These are phyloP conservation scores for Cyaniris semiargus DNA, from an alignment of 2,888 invertebrate genomes.

Conservation along the genomic window DNA sequence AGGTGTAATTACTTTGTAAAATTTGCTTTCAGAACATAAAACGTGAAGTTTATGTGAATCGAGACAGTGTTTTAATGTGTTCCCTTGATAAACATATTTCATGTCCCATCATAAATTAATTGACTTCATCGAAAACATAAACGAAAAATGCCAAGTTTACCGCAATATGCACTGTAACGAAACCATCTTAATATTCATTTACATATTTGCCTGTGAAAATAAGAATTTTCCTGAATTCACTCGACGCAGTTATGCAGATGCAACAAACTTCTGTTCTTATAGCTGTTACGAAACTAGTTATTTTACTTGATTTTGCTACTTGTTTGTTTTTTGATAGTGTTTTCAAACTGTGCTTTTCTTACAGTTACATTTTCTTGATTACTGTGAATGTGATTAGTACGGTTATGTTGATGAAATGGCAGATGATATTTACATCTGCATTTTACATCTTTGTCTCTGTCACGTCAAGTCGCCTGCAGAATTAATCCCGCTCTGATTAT, in stretches of 20 bases:
- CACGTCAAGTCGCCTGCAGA: constrained; percentile 10
- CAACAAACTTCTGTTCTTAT: constrained; percentile 17
- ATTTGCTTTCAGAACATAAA: constrained; percentile 21
- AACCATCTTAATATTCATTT: constrained; percentile 27
- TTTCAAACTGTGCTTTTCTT: neutral
- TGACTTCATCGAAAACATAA: neutral
- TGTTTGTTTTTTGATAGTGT: neutral
- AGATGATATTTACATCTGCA: constrained; percentile 18
- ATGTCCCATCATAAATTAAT: neutral
- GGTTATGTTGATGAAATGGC: neutral
- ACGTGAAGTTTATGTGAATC: constrained; percentile 18
- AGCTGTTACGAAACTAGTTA: constrained; percentile 24
- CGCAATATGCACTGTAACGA: constrained; percentile 12
- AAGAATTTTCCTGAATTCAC: constrained; percentile 13
- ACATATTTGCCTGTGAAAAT: constrained; percentile 22
- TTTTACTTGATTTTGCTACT: neutral
- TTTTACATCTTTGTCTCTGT: neutral
- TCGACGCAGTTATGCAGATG: constrained; percentile 22
- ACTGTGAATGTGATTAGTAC: neutral
- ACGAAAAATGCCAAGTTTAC: neutral
- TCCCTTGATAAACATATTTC: neutral
- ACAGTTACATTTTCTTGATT: neutral
- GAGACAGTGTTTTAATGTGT: constrained; percentile 16
- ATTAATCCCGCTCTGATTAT: neutral
- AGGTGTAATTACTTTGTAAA: constrained; percentile 27